phyloP scores from a whole-genome alignment of 2,113 vertebrate species.

The Puffinus mauretanicus region DNA sequence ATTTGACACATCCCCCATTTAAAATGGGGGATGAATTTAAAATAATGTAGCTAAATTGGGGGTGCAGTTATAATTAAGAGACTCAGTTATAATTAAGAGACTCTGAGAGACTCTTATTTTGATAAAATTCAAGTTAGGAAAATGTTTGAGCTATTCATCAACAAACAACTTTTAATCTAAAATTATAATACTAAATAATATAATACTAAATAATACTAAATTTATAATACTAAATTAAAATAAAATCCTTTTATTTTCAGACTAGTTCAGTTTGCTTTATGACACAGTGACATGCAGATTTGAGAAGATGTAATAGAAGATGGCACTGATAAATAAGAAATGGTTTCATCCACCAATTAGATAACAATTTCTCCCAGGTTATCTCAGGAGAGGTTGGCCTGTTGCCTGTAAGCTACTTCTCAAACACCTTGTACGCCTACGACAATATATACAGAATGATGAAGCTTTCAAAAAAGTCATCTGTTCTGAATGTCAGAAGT shows the following conservation, averaged over 20 bases:
- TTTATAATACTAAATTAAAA: not conserved
- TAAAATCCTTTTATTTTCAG: not conserved
- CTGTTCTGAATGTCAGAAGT: constrained; percentile 8
- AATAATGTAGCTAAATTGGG: not conserved
- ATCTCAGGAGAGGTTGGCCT: not conserved
- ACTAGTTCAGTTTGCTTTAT: not conserved
- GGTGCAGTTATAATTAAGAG: not conserved
- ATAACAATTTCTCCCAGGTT: not conserved
- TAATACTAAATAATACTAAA: not conserved
- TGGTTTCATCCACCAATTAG: not conserved
- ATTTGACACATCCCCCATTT: not conserved
- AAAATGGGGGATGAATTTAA: not conserved
- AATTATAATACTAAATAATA: not conserved
- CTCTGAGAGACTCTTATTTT: not conserved
- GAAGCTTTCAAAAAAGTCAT: not conserved
- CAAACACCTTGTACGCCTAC: not conserved
- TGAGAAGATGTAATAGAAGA: not conserved
- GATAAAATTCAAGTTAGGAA: not conserved
- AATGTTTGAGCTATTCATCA: not conserved
- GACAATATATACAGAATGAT: not conserved
- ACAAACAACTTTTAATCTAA: not conserved
- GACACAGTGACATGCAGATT: not conserved
- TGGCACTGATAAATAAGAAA: not conserved
- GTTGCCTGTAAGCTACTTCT: not conserved
- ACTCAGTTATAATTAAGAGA: not conserved